Conservation (phyloP, 1,140 invertebrate genomes). For the Piezodorus guildinii region DNA sequence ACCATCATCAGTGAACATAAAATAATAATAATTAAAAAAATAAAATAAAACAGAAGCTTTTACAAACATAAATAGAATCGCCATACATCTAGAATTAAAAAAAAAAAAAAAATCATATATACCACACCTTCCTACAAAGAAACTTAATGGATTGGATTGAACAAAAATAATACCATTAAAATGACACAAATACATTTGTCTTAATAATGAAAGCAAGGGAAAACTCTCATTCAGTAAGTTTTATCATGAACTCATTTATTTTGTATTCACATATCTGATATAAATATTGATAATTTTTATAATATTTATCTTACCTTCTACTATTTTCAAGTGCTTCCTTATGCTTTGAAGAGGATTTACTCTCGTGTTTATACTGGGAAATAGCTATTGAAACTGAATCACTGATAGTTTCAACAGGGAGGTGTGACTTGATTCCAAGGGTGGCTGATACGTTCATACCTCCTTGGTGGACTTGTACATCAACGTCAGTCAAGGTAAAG, state of each 20-base stretch:
- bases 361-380: slow-evolving; percentile 17
- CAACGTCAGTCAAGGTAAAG: slow-evolving; percentile 20
- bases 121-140: too few relatives aligned
- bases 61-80: too few relatives aligned
- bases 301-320: neutral
- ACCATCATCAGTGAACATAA: too few relatives aligned
- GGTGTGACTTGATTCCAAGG: slow-evolving; percentile 4
- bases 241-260: neutral
- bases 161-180: neutral
- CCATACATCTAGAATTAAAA: too few relatives aligned
- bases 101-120: too few relatives aligned
- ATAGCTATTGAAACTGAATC: slow-evolving; percentile 17
- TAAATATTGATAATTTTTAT: neutral
- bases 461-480: slow-evolving; percentile 21
- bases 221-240: neutral
- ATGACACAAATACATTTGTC: neutral
- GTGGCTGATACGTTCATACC: slow-evolving; percentile 17
- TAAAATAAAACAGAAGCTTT: too few relatives aligned
- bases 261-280: neutral
- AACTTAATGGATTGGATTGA: too few relatives aligned
- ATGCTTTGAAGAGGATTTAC: slow-evolving; percentile 13
- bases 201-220: neutral
- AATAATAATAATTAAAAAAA: too few relatives aligned
- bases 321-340: slow-evolving; percentile 8
- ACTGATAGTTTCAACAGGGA: slow-evolving; percentile 7